Percentiles rank a stretch among this genome's conserved stretches.
phyloP scores from a whole-genome alignment of 2,888 invertebrate genomes.

The Yponomeuta sedellus region DNA sequence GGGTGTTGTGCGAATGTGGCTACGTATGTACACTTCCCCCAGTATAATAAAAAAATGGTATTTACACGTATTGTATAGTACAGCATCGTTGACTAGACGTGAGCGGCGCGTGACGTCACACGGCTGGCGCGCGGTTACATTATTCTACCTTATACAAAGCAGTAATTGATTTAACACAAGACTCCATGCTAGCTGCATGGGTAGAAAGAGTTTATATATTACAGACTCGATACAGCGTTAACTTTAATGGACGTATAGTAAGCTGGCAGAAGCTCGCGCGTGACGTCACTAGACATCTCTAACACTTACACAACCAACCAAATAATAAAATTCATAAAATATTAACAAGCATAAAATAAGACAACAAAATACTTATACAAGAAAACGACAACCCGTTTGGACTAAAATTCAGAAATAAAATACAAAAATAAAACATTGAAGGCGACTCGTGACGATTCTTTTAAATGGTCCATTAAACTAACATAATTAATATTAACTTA shows the following conservation, averaged over 20 bases:
- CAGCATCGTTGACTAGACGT: constrained; percentile 67
- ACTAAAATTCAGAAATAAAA: neutral
- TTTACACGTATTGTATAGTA: constrained; percentile 59
- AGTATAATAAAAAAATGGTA: constrained; percentile 35
- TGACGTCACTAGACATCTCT: neutral
- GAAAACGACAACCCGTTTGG: neutral
- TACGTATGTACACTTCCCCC: constrained; percentile 43
- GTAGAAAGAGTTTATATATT: neutral
- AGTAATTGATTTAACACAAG: neutral
- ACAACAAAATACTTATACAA: neutral
- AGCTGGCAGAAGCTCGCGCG: neutral
- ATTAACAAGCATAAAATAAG: constrained; percentile 67
- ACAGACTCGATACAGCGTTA: neutral
- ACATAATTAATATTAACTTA: neutral
- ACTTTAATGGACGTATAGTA: neutral
- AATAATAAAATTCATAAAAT: constrained; percentile 62
- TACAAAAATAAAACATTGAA: neutral
- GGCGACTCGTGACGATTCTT: neutral
- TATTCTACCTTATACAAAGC: too few relatives aligned
- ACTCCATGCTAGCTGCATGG: neutral
- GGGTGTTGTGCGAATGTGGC: constrained; percentile 65
- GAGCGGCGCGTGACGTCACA: neutral
- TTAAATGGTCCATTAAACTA: neutral
- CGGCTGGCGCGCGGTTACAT: neutral
- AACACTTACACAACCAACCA: constrained; percentile 32